Evolutionary conservation across 2,888 invertebrate genomes (phyloP).

Genomic region (Prenolepis imparis): DNA sequence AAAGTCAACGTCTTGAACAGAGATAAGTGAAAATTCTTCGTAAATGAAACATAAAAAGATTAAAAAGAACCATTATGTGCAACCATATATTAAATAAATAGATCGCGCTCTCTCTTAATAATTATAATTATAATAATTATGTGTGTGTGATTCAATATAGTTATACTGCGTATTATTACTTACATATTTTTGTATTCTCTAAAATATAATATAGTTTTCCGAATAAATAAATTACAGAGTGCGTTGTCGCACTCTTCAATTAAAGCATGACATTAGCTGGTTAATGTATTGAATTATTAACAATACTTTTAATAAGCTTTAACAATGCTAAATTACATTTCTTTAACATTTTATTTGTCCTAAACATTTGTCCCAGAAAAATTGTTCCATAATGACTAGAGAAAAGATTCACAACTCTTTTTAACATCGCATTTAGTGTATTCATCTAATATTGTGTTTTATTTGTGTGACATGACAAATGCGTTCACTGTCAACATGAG

Average conservation of each 20-base stretch:
- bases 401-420: not conserved
- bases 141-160: not conserved
- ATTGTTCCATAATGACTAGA: not conserved
- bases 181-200: not conserved
- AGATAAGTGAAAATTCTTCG: not conserved
- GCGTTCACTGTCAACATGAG: constrained; percentile 17
- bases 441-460: not conserved
- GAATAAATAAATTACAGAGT: constrained; percentile 19
- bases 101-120: not conserved
- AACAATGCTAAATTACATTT: not conserved
- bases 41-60: not conserved
- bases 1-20: not conserved
- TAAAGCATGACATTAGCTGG: not conserved
- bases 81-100: not conserved
- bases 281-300: not conserved
- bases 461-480: constrained; percentile 16
- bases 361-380: not conserved
- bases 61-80: not conserved
- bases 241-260: not conserved
- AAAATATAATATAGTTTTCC: not conserved
- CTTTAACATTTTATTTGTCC: not conserved
- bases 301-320: not conserved
- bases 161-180: not conserved
- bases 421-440: not conserved
- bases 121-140: not conserved